phyloP scores from a whole-genome alignment of 2,113 vertebrate genomes.

The Tonatia bakeri region DNA sequence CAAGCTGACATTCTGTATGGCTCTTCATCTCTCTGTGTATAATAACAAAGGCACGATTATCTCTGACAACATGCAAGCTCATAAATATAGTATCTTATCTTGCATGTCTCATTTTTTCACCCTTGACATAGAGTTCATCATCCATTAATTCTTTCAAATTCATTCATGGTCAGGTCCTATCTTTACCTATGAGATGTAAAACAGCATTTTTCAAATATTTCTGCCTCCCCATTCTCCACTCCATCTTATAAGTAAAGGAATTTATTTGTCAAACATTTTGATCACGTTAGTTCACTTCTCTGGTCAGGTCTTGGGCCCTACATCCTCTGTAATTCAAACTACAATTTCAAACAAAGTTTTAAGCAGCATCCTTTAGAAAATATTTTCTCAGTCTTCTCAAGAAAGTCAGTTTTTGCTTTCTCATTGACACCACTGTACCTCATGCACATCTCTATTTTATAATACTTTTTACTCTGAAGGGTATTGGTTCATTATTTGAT shows the following conservation, averaged over 20 bases:
- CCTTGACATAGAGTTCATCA: constrained; percentile 25
- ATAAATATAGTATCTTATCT: constrained; percentile 41
- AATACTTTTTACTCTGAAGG: background rate
- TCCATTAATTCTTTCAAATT: constrained; percentile 34
- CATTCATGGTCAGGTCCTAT: background rate
- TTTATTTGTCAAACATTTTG: constrained; percentile 8
- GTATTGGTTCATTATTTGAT: background rate
- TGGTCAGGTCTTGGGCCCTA: background rate
- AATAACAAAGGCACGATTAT: constrained; percentile 32
- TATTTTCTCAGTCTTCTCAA: background rate
- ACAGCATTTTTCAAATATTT: constrained; percentile 24
- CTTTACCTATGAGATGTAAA: background rate
- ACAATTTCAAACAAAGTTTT: constrained; percentile 11
- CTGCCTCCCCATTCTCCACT: background rate
- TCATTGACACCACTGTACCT: background rate
- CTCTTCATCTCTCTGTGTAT: constrained; percentile 48
- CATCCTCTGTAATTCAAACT: constrained; percentile 35
- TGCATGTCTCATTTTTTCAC: background rate
- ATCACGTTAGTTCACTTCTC: background rate
- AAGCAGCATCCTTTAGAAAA: constrained; percentile 3
- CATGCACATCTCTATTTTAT: background rate
- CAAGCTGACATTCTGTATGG: constrained; percentile 43
- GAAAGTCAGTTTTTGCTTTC: background rate
- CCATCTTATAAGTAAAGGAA: background rate
- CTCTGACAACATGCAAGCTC: constrained; percentile 32